Base-by-base conservation (phyloP, 1,140 invertebrate genomes). In the Tetramorium simillimum region DNA sequence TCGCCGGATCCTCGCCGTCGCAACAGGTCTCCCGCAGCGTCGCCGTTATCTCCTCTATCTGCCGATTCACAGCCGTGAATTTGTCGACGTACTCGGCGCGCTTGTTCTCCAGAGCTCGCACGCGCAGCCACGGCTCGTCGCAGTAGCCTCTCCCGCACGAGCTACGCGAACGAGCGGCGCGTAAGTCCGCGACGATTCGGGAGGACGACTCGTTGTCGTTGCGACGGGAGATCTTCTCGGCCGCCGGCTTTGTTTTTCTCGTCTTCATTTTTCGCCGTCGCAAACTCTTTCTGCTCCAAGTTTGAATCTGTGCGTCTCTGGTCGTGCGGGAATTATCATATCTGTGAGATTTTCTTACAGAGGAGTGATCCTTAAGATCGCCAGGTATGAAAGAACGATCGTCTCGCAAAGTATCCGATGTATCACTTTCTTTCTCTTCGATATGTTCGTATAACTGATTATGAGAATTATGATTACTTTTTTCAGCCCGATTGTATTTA, bases 11-110 rank as follows among this genome's bases (percentile, higher is more conserved):
- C 14, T 37, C 58, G 7, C 46, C 65, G 6, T 21, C n/a, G 40
- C 28, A 73, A n/a, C 80, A 84, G 18, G 80, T 84, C 7, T 84
- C 80, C 24, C 80, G 56, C 14, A 84, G 28, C 4, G 80, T 37
- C 7, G 69, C 69, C 9, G 80, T 84, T 84, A 84, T 84, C 18
- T 84, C 80, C 21, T 84, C 80, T 46, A 84, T 84, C 69, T 75
- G 80, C 14, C 37, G 53, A 49, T 49, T 73, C 14, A 84, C 80
- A 37, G 80, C 69, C 9, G 69, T 62, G 14, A 84, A 84, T 75
- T 84, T 84, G 21, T 84, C 33, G 14, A 84, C 28, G n/a, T 75
- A 84, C 7, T 84, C 80, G 40, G n/a, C 40, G 12, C 40, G 80
- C 9, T 75, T 84, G 18, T 40, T 51, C 33, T 82, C 12, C 58